These are phyloP conservation scores for Himalopsyche anomala DNA, from an alignment of 2,888 invertebrate species.

Conservation along the genomic window DNA sequence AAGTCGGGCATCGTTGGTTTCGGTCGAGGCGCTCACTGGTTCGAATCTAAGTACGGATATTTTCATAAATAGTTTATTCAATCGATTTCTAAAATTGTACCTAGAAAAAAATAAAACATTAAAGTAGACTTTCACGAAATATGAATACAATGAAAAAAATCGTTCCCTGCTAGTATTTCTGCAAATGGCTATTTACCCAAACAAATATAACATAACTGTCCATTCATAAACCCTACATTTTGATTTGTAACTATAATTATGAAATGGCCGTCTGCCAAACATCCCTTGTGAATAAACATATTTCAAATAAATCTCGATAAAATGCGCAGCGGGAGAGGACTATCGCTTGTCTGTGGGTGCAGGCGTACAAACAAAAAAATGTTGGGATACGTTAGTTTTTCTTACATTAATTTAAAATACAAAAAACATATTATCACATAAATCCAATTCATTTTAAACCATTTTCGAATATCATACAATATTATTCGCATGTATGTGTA, in stretches of 20 bases:
- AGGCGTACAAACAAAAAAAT: background rate
- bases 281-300: conserved; percentile 37
- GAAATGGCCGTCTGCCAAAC: background rate
- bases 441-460: no score
- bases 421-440: no score
- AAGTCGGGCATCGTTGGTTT: no score
- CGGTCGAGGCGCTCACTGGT: no score
- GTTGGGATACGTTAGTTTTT: background rate
- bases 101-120: no score
- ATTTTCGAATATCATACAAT: no score
- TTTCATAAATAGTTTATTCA: no score
- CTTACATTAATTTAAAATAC: background rate
- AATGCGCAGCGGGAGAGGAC: background rate
- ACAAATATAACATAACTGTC: background rate
- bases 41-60: no score
- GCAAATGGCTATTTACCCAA: background rate
- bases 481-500: no score
- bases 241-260: conserved; percentile 32
- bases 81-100: no score
- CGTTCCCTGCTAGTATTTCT: background rate
- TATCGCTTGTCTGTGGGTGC: background rate
- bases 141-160: no score
- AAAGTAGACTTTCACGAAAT: no score
- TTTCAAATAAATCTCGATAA: conserved; percentile 40
- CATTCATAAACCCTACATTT: background rate